phyloP scores from a whole-genome alignment of 2,888 invertebrate species.

The Horisme vitalbata region DNA sequence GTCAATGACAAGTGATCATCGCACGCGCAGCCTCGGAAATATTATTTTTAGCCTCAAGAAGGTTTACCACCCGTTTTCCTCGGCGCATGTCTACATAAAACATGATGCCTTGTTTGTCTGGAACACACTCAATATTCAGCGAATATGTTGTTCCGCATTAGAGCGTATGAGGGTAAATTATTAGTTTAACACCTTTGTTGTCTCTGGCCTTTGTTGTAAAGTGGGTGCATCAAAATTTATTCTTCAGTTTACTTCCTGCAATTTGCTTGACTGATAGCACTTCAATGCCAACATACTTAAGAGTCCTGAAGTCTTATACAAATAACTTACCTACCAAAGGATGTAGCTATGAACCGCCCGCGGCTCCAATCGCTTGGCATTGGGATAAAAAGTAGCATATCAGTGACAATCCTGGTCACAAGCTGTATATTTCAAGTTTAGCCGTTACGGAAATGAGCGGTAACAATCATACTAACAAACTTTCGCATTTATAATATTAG shows the following conservation, averaged over 20 bases:
- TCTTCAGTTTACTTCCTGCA: conserved; percentile 8
- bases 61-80: conserved; percentile 73
- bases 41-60: conserved; percentile 77
- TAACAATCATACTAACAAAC: too few species aligned
- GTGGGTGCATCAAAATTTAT: conserved; percentile 16
- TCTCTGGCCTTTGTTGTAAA: conserved; percentile 18
- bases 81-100: conserved; percentile 54
- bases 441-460: too few species aligned
- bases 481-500: too few species aligned
- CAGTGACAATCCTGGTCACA: not conserved
- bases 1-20: conserved; percentile 44
- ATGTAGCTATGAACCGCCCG: not conserved
- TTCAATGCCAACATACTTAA: not conserved
- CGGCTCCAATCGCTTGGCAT: too few species aligned
- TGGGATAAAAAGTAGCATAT: too few species aligned
- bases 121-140: conserved; percentile 49
- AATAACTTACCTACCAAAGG: too few species aligned
- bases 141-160: conserved; percentile 42
- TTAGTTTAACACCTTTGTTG: conserved; percentile 18
- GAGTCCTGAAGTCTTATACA: too few species aligned
- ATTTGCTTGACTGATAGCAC: conserved; percentile 11
- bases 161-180: conserved; percentile 31
- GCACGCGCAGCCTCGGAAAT: conserved; percentile 75
- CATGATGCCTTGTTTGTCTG: conserved; percentile 48
- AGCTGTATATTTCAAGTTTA: too few species aligned